These are phyloP conservation scores for Aricia agestis DNA, from an alignment of 1,140 invertebrate genomes.

Conservation along the genomic window DNA sequence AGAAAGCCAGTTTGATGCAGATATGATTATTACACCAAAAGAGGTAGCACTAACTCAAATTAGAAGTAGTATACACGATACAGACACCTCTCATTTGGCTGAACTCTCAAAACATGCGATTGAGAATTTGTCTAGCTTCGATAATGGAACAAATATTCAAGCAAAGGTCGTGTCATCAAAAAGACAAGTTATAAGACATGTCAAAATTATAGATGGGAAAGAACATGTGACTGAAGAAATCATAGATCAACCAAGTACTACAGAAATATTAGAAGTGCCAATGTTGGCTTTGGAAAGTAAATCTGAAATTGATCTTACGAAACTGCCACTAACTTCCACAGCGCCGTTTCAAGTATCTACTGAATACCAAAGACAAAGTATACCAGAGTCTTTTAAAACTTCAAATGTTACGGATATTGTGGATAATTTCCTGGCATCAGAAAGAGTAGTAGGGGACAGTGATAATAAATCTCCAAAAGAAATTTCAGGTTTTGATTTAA, in stretches of 20 bases:
- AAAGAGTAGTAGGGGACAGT: background rate
- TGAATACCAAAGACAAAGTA: background rate
- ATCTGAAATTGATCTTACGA: background rate
- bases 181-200: slow-evolving; percentile 77
- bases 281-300: background rate
- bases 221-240: slow-evolving; percentile 82
- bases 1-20: background rate
- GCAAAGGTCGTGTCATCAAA: slow-evolving; percentile 56
- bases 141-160: slow-evolving; percentile 48
- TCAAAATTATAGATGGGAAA: slow-evolving; percentile 86
- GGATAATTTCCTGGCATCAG: background rate
- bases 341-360: background rate
- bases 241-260: slow-evolving; percentile 81
- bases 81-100: background rate
- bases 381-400: background rate
- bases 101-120: background rate
- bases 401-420: background rate
- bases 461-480: background rate
- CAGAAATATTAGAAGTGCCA: slow-evolving; percentile 25
- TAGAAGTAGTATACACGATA: background rate
- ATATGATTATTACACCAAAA: slow-evolving; percentile 18
- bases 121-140: background rate
- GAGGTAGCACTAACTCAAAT: background rate
- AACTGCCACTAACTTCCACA: background rate
- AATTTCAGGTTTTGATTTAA: too few species aligned